These are phyloP conservation scores for Lottia scabra DNA, from an alignment of 2,888 invertebrate genomes.

Conservation along the genomic window DNA sequence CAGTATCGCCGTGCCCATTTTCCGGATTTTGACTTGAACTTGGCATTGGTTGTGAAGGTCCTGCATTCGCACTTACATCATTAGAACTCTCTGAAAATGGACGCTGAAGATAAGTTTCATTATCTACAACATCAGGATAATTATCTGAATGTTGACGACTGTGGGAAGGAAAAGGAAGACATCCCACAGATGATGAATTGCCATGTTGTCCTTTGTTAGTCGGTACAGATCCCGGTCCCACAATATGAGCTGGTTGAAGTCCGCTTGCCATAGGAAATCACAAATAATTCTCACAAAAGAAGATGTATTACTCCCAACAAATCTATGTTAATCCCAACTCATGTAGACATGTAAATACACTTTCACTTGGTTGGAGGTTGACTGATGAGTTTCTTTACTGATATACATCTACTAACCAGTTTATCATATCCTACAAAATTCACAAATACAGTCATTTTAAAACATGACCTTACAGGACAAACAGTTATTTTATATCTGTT, in stretches of 20 bases:
- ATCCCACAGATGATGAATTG: constrained; percentile 6
- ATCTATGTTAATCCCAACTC: too few species aligned
- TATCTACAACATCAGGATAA: constrained; percentile 26
- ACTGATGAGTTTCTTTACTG: too few species aligned
- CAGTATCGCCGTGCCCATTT: not conserved
- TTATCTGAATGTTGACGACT: constrained; percentile 18
- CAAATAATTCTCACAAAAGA: not conserved
- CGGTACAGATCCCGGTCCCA: constrained; percentile 9
- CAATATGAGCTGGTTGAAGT: not conserved
- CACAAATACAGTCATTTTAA: too few species aligned
- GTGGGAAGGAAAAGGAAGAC: constrained; percentile 16
- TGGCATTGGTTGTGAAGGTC: not conserved
- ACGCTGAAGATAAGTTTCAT: constrained; percentile 22
- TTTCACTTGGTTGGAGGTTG: too few species aligned
- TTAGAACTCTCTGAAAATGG: constrained; percentile 22
- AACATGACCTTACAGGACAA: too few species aligned
- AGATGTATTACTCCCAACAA: too few species aligned
- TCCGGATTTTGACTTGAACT: not conserved
- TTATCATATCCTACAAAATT: too few species aligned
- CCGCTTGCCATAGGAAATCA: constrained; percentile 17
- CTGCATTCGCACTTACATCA: constrained; percentile 11
- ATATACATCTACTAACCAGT: too few species aligned
- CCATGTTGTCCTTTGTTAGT: constrained; percentile 1
- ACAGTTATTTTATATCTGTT: too few species aligned
- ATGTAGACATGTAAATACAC: too few species aligned